Evolutionary conservation across 2,113 vertebrate genomes (phyloP), one percentile per base, ranked within the genome.

Genomic region (Cyprinodon variegatus): DNA sequence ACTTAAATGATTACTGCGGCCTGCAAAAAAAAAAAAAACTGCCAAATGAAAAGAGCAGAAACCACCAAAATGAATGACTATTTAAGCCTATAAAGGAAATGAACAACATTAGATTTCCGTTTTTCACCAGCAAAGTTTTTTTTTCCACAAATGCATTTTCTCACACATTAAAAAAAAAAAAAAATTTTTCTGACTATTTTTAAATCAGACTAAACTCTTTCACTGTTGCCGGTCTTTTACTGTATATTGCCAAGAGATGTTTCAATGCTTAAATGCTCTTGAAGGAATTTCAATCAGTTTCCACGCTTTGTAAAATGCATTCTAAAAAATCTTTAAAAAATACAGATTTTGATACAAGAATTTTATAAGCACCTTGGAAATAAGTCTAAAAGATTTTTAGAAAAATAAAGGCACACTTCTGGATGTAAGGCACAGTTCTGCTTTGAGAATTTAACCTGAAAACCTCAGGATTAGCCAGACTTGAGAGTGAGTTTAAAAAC

Each of bases 1-100:
- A 81, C 78, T 82, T 89, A 87, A 92, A 76, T 46, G 82, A 89
- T 88, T 78, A 50, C 37, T 76, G 37, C 63, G 75, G 68, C 81
- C n/a, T 7, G 22, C 4, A 45, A 38, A 62, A 82, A 77, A 38
- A 62, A 82, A 77, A 64, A 70, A n/a, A 39, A 70, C 40, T 57
- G 57, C 70, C 15, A 57, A 67, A 50, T 17, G 61, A 72, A 53
- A 67, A 17, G 11, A 65, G 48, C 3, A 41, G 70, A 22, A 39
- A 8, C 41, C 14, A 15, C n/a, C 13, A 67, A 22, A 29, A n/a
- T 10, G 59, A 69, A 14, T 12, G 17, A 59, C 14, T n/a, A 41
- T 62, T 62, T 62, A 62, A 9, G 36, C 20, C 17, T n/a, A 22
- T 11, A 45, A 29, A 65, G 0, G 12, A 14, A 6, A 11, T 37